These are phyloP conservation scores for Parthenolecanium corni DNA, from an alignment of 2,888 invertebrate genomes.

Conservation along the genomic window DNA sequence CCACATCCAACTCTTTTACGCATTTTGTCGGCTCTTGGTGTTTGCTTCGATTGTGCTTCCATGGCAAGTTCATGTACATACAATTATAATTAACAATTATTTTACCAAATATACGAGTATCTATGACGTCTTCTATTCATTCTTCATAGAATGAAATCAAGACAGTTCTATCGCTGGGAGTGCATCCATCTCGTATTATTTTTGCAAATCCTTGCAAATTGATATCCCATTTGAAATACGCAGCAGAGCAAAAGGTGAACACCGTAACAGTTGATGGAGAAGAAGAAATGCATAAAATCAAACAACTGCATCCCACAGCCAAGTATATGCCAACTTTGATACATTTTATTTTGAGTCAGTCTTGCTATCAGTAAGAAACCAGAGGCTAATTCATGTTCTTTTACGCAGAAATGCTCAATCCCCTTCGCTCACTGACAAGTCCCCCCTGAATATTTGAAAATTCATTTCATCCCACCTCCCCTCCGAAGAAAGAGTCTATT, in stretches of 20 bases:
- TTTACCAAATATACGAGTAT: too few relatives aligned
- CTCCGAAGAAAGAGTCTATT: too few relatives aligned
- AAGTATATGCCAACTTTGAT: slow-evolving; percentile 45
- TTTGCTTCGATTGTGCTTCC: slow-evolving; percentile 95
- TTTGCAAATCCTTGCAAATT: slow-evolving; percentile 95
- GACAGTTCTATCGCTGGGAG: slow-evolving; percentile 63
- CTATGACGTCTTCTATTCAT: too few relatives aligned
- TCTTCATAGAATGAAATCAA: slow-evolving; percentile 59
- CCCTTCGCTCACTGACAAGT: too few relatives aligned
- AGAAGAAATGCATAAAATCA: slow-evolving; percentile 80
- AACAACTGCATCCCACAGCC: slow-evolving; percentile 66
- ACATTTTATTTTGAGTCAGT: too few relatives aligned
- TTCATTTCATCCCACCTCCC: too few relatives aligned
- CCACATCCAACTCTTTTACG: slow-evolving; percentile 71
- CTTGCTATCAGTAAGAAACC: too few relatives aligned
- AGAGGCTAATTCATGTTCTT: too few relatives aligned
- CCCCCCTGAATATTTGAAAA: too few relatives aligned
- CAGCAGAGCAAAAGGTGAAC: slow-evolving; percentile 59
- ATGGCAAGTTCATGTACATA: slow-evolving; percentile 48
- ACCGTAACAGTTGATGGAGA: slow-evolving; percentile 92
- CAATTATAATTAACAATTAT: too few relatives aligned
- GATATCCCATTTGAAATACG: slow-evolving; percentile 75
- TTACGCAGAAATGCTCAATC: too few relatives aligned
- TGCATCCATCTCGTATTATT: slow-evolving; percentile 68
- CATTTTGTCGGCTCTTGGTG: slow-evolving; percentile 74